Evolutionary conservation across 1,140 invertebrate genomes (phyloP).

Genomic region (Anadara kagoshimensis): DNA sequence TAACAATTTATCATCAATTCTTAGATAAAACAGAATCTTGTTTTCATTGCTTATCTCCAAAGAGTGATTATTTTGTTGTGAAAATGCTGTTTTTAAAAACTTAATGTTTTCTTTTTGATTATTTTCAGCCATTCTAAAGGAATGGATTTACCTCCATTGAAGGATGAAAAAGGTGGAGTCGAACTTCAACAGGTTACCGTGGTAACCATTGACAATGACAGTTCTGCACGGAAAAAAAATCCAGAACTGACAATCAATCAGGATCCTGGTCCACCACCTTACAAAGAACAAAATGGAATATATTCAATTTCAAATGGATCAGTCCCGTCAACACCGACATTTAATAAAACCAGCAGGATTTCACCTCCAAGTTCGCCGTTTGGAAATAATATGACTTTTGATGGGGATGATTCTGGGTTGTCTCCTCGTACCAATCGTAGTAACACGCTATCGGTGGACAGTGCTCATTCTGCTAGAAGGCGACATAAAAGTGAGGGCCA

Average conservation of each 20-base stretch:
- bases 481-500: constrained; percentile 43
- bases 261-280: neutral
- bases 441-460: neutral
- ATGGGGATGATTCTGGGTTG: neutral
- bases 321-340: neutral
- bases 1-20: too few relatives aligned
- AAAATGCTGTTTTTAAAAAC: too few relatives aligned
- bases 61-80: too few relatives aligned
- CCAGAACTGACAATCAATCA: neutral
- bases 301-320: neutral
- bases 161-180: neutral
- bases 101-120: too few relatives aligned
- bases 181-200: constrained; percentile 18
- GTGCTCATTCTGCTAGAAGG: neutral
- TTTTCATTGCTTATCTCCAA: too few relatives aligned
- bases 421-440: neutral
- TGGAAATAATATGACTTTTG: neutral
- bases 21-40: too few relatives aligned
- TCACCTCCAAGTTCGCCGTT: constrained; percentile 10
- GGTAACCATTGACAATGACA: neutral
- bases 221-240: neutral
- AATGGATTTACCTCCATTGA: constrained; percentile 7
- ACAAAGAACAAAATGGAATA: neutral
- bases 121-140: too few relatives aligned
- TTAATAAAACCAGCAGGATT: neutral